phyloP scores from a whole-genome alignment of 2,113 vertebrate species.

The Equus przewalskii region DNA sequence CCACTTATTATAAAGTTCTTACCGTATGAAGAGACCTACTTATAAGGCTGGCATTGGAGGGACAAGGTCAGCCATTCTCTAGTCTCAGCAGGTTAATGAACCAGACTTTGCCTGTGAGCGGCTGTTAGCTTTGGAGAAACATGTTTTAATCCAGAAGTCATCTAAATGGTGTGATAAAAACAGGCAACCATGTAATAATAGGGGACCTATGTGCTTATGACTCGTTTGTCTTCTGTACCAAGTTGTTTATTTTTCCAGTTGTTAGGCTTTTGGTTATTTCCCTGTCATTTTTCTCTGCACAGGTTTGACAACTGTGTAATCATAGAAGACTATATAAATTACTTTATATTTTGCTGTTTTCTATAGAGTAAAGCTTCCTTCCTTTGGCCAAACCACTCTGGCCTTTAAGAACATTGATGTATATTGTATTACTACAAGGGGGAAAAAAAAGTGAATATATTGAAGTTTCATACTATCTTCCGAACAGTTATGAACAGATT shows the following conservation, averaged over 20 bases:
- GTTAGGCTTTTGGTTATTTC: slow-evolving; percentile 55
- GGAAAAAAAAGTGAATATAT: background rate
- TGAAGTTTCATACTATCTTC: background rate
- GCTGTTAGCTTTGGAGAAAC: background rate
- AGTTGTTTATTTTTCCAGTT: slow-evolving; percentile 23
- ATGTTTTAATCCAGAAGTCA: background rate
- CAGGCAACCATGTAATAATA: background rate
- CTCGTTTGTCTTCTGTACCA: background rate
- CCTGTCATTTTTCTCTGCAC: slow-evolving; percentile 44
- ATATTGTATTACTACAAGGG: background rate
- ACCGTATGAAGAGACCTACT: background rate
- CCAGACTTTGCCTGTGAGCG: background rate
- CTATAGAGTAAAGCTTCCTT: background rate
- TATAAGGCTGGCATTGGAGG: background rate
- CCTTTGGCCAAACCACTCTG: background rate
- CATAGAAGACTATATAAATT: slow-evolving; percentile 8
- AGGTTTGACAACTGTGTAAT: slow-evolving; percentile 30
- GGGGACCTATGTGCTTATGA: background rate
- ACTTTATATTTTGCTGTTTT: slow-evolving; percentile 2
- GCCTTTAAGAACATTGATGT: background rate
- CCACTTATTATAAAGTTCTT: background rate
- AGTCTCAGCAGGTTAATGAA: background rate
- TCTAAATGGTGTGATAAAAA: background rate
- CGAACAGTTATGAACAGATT: background rate
- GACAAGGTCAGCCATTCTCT: background rate